Conservation (phyloP, 35 echinoderm and acorn worm species). For the Eucidaris tribuloides region DNA sequence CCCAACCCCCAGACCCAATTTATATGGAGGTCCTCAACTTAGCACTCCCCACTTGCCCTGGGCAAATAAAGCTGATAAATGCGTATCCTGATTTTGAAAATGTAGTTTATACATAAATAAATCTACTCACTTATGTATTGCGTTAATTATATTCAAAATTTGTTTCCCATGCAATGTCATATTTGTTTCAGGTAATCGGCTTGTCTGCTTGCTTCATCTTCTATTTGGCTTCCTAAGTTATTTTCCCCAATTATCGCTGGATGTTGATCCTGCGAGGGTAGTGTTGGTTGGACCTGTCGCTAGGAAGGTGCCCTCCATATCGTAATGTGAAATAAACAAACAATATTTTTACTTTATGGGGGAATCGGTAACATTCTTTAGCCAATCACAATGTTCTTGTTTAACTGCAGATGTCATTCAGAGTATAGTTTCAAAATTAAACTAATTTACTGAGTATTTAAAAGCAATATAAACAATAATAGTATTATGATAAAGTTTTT, state of each 20-base stretch:
- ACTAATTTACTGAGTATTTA: no score
- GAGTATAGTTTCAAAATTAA: no score
- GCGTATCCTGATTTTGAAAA: background rate
- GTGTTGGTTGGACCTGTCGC: constrained; percentile 77
- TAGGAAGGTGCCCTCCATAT: constrained; percentile 84
- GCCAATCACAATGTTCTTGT: no score
- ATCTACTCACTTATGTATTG: background rate
- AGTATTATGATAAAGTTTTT: no score
- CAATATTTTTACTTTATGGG: no score
- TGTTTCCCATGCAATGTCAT: no score
- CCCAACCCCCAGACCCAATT: background rate
- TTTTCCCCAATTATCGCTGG: constrained; percentile 75
- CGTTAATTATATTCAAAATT: no score
- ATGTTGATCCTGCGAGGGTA: constrained; percentile 80
- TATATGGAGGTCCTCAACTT: background rate
- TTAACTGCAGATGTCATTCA: no score
- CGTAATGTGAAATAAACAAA: constrained; percentile 42
- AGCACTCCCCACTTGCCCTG: background rate
- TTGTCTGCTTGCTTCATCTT: constrained; percentile 68
- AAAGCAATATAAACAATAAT: no score
- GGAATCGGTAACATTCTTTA: no score
- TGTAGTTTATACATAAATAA: background rate
- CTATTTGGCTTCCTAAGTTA: constrained; percentile 82
- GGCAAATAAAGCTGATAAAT: background rate
- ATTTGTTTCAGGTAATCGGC: constrained; percentile 66